Conservation (phyloP, 1,140 invertebrate genomes). For the Hyles vespertilio region DNA sequence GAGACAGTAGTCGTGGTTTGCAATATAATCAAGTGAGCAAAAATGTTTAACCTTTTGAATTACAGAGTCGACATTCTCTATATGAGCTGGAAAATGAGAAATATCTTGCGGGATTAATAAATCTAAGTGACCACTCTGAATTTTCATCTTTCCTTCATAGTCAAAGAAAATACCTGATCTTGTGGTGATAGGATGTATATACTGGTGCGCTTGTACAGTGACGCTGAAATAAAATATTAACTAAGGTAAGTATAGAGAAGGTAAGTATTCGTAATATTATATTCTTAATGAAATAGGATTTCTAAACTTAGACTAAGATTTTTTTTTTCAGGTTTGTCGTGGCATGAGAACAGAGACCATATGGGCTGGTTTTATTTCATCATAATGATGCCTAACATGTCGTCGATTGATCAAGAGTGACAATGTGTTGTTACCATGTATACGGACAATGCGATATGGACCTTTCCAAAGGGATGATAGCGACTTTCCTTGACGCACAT, state of each 20-base stretch:
- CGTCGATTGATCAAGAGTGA: conserved; percentile 16
- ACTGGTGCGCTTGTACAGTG: too few species aligned
- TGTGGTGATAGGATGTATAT: conserved; percentile 18
- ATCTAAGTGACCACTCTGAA: conserved; percentile 21
- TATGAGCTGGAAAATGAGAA: conserved; percentile 25
- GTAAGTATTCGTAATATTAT: too few species aligned
- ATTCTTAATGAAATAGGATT: too few species aligned
- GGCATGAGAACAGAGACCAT: not conserved
- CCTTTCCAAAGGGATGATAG: conserved; percentile 24
- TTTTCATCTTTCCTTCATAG: conserved; percentile 23
- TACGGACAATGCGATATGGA: conserved; percentile 18
- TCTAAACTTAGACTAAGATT: too few species aligned
- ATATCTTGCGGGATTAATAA: conserved; percentile 33
- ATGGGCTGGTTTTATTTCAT: conserved; percentile 19
- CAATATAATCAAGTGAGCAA: conserved; percentile 18
- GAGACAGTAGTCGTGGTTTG: conserved; percentile 10
- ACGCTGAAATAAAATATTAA: not conserved
- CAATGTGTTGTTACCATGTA: conserved; percentile 18
- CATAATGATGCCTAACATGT: conserved; percentile 19
- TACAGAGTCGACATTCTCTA: conserved; percentile 17
- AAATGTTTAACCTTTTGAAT: conserved; percentile 9
- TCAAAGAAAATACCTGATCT: conserved; percentile 30
- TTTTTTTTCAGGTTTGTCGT: conserved; percentile 1
- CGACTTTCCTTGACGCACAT: conserved; percentile 12
- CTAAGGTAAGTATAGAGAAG: too few species aligned